phyloP scores from a whole-genome alignment of 2,113 vertebrate genomes.

The Ornithorhynchus anatinus region DNA sequence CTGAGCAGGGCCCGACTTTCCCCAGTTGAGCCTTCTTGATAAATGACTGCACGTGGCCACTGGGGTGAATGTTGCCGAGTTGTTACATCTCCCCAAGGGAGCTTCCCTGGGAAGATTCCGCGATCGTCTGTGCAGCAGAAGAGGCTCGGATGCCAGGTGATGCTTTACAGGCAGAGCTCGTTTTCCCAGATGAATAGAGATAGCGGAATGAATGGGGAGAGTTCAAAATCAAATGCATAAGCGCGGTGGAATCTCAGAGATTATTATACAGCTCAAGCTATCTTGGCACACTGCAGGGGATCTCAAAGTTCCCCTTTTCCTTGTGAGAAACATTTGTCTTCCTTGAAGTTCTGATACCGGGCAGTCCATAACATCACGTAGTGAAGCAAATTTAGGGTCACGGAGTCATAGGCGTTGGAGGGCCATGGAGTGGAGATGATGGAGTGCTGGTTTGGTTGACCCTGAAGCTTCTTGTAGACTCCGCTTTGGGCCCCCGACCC shows the following conservation, averaged over 20 bases:
- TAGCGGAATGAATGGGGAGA: constrained; percentile 41
- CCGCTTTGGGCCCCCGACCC: no score
- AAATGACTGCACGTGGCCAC: constrained; percentile 63
- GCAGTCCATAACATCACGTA: no score
- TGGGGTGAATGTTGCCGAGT: constrained; percentile 58
- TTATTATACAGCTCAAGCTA: not conserved
- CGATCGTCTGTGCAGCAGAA: constrained; percentile 39
- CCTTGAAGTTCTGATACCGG: no score
- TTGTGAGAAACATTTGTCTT: no score
- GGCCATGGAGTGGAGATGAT: no score
- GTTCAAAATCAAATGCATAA: constrained; percentile 52
- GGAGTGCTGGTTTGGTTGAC: no score
- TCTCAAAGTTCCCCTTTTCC: no score
- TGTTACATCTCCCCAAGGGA: constrained; percentile 61
- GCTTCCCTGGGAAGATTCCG: constrained; percentile 60
- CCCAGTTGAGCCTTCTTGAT: constrained; percentile 60
- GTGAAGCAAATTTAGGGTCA: no score
- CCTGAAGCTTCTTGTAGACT: no score
- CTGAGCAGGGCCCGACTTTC: constrained; percentile 54
- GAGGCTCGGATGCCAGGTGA: constrained; percentile 42
- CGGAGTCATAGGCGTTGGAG: no score
- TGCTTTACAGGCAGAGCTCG: constrained; percentile 53
- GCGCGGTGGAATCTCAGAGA: constrained; percentile 32
- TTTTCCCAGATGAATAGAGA: constrained; percentile 39
- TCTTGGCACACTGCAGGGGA: no score